Base-by-base conservation (phyloP, 2,113 vertebrate genomes). In the Mustelus asterias region DNA sequence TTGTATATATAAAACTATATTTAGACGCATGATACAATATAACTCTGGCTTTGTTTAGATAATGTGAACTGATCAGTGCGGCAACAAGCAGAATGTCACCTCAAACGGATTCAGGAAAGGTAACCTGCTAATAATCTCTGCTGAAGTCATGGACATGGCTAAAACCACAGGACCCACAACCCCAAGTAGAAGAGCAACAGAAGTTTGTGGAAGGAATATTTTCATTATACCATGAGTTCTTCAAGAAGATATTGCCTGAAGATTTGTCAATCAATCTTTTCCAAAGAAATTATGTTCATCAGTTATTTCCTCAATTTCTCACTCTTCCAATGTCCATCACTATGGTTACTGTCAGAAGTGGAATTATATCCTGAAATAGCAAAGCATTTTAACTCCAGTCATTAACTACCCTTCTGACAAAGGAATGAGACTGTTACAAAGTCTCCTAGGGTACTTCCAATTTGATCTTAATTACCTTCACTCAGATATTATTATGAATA, bases 401-500 rank as follows among this genome's bases (percentile, higher is more conserved):
- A 93, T 92, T 93, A 93, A 22, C 33, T 37, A 37, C 18, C 16
- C 89, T 93, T 93, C 60, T n/a, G 33, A n/a, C 33, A 65, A 65
- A 37, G 18, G 60, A 93, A 93, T 37, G 1, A 10, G 60, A 93
- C 14, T 37, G n/a, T 65, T 93, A n/a, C 60, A 22, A 37, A 93
- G 60, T 6, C 33, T 93, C 89, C 33, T 20, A 20, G 26, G 88
- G 29, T 90, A n/a, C 5, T 83, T 83, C 14, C 54, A 29, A 63
- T 90, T 90, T 90, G 88, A 58, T 60, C 89, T 41, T 65, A 93
- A 93, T 93, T 93, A 93, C 60, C 33, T 65, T 60, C n/a, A 37
- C 58, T 16, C 89, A 37, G 33, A 65, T 90, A 60, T 93, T 29
- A 63, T 60, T 37, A 22, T 92, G n/a, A 92, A 63, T 63, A 92